Evolutionary conservation across 2,888 invertebrate species (phyloP).

Genomic region (Tipula helvola): DNA sequence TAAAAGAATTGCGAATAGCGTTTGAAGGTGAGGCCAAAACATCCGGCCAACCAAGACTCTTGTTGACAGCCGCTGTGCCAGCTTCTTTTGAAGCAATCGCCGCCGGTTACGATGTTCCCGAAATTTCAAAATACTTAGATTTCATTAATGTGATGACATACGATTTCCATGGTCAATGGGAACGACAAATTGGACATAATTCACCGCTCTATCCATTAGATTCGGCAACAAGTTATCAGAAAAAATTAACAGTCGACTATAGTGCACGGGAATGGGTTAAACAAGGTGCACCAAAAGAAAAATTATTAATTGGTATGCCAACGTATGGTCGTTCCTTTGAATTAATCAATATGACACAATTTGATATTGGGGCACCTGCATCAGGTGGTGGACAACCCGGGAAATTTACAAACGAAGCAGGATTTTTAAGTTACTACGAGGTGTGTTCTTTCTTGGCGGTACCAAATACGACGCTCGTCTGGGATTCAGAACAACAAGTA

Average conservation of each 20-base stretch:
- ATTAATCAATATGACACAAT: constrained; percentile 71
- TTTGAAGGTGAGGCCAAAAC: constrained; percentile 88
- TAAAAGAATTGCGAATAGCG: constrained; percentile 68
- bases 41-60: constrained; percentile 65
- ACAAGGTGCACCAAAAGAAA: constrained; percentile 86
- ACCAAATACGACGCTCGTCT: constrained; percentile 83
- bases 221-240: constrained; percentile 80
- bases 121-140: constrained; percentile 86
- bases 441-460: constrained; percentile 82
- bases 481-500: constrained; percentile 93
- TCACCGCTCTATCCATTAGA: constrained; percentile 81
- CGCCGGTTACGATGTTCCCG: constrained; percentile 86
- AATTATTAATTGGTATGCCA: constrained; percentile 88
- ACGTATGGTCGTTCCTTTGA: constrained; percentile 89
- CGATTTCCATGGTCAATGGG: constrained; percentile 93
- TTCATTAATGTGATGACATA: constrained; percentile 93
- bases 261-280: constrained; percentile 88
- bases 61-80: constrained; percentile 81
- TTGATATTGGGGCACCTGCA: constrained; percentile 85
- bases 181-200: constrained; percentile 84
- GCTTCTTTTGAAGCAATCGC: constrained; percentile 89
- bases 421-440: constrained; percentile 93
- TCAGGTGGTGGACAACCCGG: constrained; percentile 77
- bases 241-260: constrained; percentile 84
- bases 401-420: constrained; percentile 83